phyloP scores from a whole-genome alignment of 2,888 invertebrate species.

The Caenorhabditis wallacei region DNA sequence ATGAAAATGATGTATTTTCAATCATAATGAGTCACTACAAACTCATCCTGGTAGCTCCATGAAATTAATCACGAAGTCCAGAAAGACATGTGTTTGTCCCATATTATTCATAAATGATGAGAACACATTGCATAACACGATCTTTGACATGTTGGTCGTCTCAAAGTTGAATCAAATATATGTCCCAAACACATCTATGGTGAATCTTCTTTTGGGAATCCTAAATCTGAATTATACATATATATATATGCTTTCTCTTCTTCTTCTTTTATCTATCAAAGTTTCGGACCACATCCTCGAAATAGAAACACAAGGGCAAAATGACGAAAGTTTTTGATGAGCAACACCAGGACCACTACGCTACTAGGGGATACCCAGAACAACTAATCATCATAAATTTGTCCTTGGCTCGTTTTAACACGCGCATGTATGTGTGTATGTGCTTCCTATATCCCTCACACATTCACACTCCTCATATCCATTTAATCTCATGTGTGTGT shows the following conservation, averaged over 20 bases:
- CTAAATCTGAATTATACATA: constrained; percentile 13
- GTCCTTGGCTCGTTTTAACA: constrained; percentile 52
- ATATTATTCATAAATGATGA: constrained; percentile 23
- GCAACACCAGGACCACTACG: constrained; percentile 24
- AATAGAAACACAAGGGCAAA: constrained; percentile 41
- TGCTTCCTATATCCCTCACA: constrained; percentile 15
- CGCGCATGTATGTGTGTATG: constrained; percentile 23
- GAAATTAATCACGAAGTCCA: not conserved
- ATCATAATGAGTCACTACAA: not conserved
- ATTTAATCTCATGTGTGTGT: constrained; percentile 49
- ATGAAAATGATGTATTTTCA: not conserved
- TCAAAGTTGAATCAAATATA: constrained; percentile 49
- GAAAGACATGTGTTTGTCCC: constrained; percentile 6
- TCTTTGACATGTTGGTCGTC: constrained; percentile 44
- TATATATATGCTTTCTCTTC: not conserved
- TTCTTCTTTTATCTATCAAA: constrained; percentile 11
- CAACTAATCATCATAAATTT: constrained; percentile 65
- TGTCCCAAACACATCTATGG: constrained; percentile 27
- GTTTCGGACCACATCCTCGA: constrained; percentile 20
- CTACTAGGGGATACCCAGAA: constrained; percentile 54
- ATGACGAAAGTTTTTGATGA: constrained; percentile 47
- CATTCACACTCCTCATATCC: constrained; percentile 34
- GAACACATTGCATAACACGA: constrained; percentile 38
- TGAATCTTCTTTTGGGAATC: not conserved
- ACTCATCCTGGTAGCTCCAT: not conserved